Base-by-base conservation (phyloP, 2,113 vertebrate species). In the Calidris pygmaea region DNA sequence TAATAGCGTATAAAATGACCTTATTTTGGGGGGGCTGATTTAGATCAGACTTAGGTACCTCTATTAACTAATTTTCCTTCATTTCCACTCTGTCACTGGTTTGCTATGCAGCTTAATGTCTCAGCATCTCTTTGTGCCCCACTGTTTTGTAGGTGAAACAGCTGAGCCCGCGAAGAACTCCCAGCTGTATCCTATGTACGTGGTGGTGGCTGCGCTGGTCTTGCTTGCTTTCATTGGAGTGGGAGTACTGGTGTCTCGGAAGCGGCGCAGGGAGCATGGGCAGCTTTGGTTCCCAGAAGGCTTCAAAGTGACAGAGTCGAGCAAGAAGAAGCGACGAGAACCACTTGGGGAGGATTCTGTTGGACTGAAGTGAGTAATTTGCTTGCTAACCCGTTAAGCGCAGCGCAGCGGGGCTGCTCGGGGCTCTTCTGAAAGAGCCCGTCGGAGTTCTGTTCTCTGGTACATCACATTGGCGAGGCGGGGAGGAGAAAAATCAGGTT, bases 211-310 rank as follows among this genome's bases (percentile, higher is more conserved):
- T 1, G 98, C 94, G 6, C 86, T 99, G 23, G 96, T 98, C 47
- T 83, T 99, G 85, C 95, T 99, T 59, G 97, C 98, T 81, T 98
- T 98, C 67, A 96, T 98, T 15, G 98, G 97, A 11, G 98, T 99
- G 24, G 99, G 99, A 29, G 99, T 99, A 68, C 98, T 99, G 95
- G 98, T 98, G 55, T 99, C 98, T 59, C 99, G 99, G 20, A 99
- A 99, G 97, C 98, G 99, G 4, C 99, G 99, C 78, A 98, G 99
- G 45, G 99, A 99, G 95, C 99, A 99, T 62, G 99, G 99, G 58
- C 99, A 99, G 96, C 99, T 99, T 12, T 99, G 99, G 99, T 99
- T 99, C 98, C 99, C 99, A 1, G 99, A 99, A 93, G 99, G 99
- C 87, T 99, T 99, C 98, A 99, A 99, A 97, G 99, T 99, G 97